A percentile compares a stretch with the other conserved stretches of the same genome.
Conservation (phyloP, 2,888 invertebrate species). For the Cheilosia vernalis region DNA sequence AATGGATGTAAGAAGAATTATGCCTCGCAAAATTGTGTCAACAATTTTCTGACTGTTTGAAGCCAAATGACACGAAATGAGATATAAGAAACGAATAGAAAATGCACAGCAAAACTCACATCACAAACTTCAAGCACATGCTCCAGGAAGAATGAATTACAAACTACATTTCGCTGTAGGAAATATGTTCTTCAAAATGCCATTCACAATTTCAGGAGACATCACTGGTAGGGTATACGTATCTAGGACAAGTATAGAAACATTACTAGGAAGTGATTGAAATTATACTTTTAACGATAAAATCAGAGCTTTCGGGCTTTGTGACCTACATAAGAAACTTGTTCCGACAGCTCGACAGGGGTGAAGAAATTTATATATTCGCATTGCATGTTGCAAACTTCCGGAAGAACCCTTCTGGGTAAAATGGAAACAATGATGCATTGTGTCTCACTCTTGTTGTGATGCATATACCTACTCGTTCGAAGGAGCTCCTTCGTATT, state of each 20-base stretch:
- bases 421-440: constrained; percentile 46
- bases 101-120: neutral
- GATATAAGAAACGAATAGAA: constrained; percentile 5
- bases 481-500: constrained; percentile 9
- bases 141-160: constrained; percentile 12
- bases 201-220: constrained; percentile 9
- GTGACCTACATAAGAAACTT: constrained; percentile 43
- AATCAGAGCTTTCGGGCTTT: constrained; percentile 24
- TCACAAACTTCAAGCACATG: constrained; percentile 25
- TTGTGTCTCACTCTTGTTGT: constrained; percentile 27
- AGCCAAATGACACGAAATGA: constrained; percentile 5
- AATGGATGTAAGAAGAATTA: neutral
- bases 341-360: constrained; percentile 4
- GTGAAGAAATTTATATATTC: constrained; percentile 25
- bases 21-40: constrained; percentile 41
- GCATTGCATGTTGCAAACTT: constrained; percentile 40
- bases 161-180: constrained; percentile 13
- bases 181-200: neutral
- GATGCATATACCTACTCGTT: neutral
- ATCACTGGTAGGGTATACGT: neutral
- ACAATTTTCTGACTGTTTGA: constrained; percentile 44
- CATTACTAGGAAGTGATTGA: constrained; percentile 9
- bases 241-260: constrained; percentile 48
- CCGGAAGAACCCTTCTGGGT: constrained; percentile 17
- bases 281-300: constrained; percentile 40